Evolutionary conservation across 2,888 invertebrate species (phyloP).

Genomic region (Heliconius cydno): DNA sequence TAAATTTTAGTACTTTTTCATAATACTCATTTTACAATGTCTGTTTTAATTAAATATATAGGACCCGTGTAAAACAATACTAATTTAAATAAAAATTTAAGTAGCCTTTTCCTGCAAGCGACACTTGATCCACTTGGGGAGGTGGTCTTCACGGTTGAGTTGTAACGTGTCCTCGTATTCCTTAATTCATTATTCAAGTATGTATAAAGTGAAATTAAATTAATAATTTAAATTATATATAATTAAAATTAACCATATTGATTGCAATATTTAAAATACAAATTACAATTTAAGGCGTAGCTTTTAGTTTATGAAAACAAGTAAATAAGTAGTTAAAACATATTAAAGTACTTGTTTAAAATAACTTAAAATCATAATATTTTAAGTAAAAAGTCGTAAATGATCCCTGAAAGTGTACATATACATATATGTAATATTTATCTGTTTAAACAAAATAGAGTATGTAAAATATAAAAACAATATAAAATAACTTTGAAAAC

Average conservation of each 20-base stretch:
- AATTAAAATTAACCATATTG: not conserved
- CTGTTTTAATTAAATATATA: not conserved
- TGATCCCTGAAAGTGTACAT: not conserved
- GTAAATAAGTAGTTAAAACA: too few relatives aligned
- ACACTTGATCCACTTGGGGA: conserved; percentile 52
- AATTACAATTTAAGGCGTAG: too few relatives aligned
- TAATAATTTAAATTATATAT: conserved; percentile 5
- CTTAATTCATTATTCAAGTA: conserved; percentile 48
- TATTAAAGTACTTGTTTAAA: too few relatives aligned
- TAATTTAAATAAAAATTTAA: conserved; percentile 47
- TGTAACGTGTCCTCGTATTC: conserved; percentile 51
- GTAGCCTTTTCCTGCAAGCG: conserved; percentile 50
- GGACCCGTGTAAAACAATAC: conserved; percentile 43
- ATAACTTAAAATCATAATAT: too few relatives aligned
- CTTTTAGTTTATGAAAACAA: too few relatives aligned
- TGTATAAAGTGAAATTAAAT: conserved; percentile 40
- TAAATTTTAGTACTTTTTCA: not conserved
- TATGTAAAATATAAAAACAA: not conserved
- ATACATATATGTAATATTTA: not conserved
- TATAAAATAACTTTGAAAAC: not conserved
- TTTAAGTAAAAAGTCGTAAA: not conserved
- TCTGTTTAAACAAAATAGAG: not conserved
- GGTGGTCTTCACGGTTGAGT: conserved; percentile 55
- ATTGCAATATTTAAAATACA: too few relatives aligned
- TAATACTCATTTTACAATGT: not conserved